phyloP scores from a whole-genome alignment of 2,797 vertebrate species.

The Gallinago stenura region DNA sequence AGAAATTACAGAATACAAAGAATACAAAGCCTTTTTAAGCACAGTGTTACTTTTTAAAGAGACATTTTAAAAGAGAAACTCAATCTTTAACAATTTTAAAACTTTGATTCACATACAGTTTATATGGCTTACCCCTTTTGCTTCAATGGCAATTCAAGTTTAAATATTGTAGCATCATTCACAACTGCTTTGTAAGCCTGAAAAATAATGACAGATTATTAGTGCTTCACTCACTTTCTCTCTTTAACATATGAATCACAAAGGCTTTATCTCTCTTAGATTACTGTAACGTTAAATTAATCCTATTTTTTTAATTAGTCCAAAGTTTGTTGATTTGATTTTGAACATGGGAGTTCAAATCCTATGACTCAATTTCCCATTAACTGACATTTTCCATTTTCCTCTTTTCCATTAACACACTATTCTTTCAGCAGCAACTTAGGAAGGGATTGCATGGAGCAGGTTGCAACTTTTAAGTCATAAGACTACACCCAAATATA shows the following conservation, averaged over 20 bases:
- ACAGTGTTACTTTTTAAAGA: background rate
- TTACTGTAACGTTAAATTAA: background rate
- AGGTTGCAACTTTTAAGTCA: background rate
- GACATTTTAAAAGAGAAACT: background rate
- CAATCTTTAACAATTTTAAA: background rate
- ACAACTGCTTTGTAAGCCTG: slow-evolving; percentile 99
- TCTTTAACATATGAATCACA: background rate
- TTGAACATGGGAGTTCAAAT: background rate
- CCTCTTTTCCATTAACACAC: background rate
- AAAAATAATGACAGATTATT: slow-evolving; percentile 60
- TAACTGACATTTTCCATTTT: background rate
- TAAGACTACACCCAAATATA: background rate
- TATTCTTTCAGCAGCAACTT: background rate
- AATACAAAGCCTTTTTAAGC: background rate
- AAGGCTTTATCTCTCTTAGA: background rate
- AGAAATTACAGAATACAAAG: background rate
- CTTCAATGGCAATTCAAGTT: slow-evolving; percentile 97
- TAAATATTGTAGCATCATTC: slow-evolving; percentile 99
- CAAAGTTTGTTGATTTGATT: background rate
- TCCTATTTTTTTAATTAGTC: background rate
- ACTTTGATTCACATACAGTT: background rate
- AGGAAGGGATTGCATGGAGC: background rate
- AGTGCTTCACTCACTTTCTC: background rate
- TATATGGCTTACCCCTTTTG: slow-evolving; percentile 92
- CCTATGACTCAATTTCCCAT: background rate